Evolutionary conservation across 2,113 vertebrate species (phyloP), one percentile per base, ranked within the genome.

Genomic region (Glaucidium brasilianum): DNA sequence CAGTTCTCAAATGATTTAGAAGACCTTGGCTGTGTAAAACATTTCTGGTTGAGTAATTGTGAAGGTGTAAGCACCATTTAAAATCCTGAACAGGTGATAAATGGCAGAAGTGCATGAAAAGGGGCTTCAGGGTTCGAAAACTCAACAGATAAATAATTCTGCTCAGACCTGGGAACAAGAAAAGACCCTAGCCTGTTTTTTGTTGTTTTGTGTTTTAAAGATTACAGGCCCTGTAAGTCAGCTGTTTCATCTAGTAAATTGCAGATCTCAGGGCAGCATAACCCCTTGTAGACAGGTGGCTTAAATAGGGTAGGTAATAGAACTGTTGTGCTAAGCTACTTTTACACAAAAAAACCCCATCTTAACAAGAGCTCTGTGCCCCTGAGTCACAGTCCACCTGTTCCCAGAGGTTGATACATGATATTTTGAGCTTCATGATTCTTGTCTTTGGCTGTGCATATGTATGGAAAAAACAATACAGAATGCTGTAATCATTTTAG

Each of bases 231-330:
- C 94, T 77, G 89, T 63, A 53, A 95, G 96, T 99, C 98, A 98
- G 98, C 98, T 99, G 98, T 97, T 98, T 95, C 94, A 91, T 97
- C 97, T 91, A 97, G 92, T 97, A 95, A 94, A 85, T 73, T 95
- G 90, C 15, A 27, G 91, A 79, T 97, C 94, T 96, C 27, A 34
- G 68, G 75, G 85, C 94, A 97, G 92, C 41, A 67, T 85, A 97
- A 95, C 96, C 97, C 96, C 76, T 75, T 95, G 59, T 77, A 96
- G 96, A 98, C 98, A 99, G 99, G 98, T 99, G 99, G 98, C 97
- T 98, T 97, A 97, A 97, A 98, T 94, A 96, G 58, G 27, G 94
- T 97, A 97, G 96, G 88, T 93, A 98, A 98, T 98, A 96, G 94
- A 87, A 91, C 89, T 92, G 64, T 75, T 85, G 81, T 96, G 90